Evolutionary conservation across 2,797 vertebrate genomes (phyloP).

Genomic region (Carduelis carduelis): DNA sequence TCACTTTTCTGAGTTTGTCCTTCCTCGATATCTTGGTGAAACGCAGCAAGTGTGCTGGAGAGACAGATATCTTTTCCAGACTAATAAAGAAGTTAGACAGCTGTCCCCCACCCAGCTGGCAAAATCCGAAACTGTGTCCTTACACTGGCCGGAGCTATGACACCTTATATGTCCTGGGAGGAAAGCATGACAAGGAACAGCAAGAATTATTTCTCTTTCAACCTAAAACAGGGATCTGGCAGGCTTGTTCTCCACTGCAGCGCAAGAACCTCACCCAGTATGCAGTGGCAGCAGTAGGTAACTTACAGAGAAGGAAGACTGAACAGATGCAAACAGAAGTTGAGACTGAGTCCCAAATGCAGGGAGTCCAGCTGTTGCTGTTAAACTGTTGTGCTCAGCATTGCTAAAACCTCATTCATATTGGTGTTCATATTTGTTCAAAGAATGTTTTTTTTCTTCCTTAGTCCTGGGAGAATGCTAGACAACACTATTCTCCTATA

Average conservation of each 20-base stretch:
- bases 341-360: background rate
- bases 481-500: background rate
- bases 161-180: slow-evolving; percentile 84
- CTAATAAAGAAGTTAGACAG: slow-evolving; percentile 81
- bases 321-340: background rate
- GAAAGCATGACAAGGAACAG: slow-evolving; percentile 83
- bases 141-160: slow-evolving; percentile 75
- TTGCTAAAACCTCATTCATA: background rate
- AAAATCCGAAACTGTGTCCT: slow-evolving; percentile 55
- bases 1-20: slow-evolving; percentile 79
- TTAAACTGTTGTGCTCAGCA: background rate
- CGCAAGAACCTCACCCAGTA: slow-evolving; percentile 88
- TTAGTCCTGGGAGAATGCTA: background rate
- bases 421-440: background rate
- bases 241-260: slow-evolving; percentile 81
- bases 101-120: slow-evolving; percentile 81
- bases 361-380: background rate
- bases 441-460: background rate
- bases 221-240: slow-evolving; percentile 82
- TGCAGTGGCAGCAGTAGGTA: slow-evolving; percentile 89
- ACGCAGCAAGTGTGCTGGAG: slow-evolving; percentile 61
- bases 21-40: slow-evolving; percentile 82
- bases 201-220: slow-evolving; percentile 85
- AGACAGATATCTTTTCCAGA: slow-evolving; percentile 75
- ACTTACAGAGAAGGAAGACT: slow-evolving; percentile 1